Percentiles rank a stretch among this genome's conserved stretches.
These are phyloP conservation scores for Eufriesea mexicana DNA, from an alignment of 1,140 invertebrate genomes.

Conservation along the genomic window DNA sequence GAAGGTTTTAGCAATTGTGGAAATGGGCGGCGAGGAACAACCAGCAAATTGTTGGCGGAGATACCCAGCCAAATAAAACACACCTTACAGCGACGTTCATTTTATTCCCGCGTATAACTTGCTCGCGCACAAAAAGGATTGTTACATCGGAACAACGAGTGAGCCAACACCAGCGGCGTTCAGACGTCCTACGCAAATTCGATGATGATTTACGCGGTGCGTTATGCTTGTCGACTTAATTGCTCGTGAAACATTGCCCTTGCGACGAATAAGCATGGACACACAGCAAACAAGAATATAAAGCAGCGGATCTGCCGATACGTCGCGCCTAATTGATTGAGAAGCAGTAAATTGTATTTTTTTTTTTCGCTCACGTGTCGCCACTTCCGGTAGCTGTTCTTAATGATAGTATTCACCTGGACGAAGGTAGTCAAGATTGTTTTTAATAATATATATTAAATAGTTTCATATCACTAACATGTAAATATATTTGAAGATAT, in stretches of 20 bases:
- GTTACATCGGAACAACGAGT: not conserved
- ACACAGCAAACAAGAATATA: slow-evolving; percentile 22
- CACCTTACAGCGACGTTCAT: too few species aligned
- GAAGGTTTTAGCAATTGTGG: too few species aligned
- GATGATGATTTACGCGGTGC: slow-evolving; percentile 3
- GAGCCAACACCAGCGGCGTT: not conserved
- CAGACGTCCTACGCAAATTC: not conserved
- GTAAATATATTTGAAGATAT: too few species aligned
- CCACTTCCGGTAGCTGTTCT: not conserved
- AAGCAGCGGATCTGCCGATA: not conserved
- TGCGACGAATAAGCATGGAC: slow-evolving; percentile 10
- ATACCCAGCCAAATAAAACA: not conserved
- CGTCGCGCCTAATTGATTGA: not conserved
- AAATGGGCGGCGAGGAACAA: not conserved
- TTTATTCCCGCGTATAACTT: not conserved
- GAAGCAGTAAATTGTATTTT: not conserved
- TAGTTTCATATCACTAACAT: too few species aligned
- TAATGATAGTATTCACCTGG: too few species aligned
- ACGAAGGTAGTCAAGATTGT: too few species aligned
- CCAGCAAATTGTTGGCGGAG: not conserved
- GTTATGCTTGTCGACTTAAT: slow-evolving; percentile 18
- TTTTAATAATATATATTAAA: too few species aligned
- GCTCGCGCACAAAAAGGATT: not conserved
- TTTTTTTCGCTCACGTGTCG: not conserved
- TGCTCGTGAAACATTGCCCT: not conserved